Evolutionary conservation across 2,797 vertebrate genomes (phyloP).

Genomic region (Danionella dracula): DNA sequence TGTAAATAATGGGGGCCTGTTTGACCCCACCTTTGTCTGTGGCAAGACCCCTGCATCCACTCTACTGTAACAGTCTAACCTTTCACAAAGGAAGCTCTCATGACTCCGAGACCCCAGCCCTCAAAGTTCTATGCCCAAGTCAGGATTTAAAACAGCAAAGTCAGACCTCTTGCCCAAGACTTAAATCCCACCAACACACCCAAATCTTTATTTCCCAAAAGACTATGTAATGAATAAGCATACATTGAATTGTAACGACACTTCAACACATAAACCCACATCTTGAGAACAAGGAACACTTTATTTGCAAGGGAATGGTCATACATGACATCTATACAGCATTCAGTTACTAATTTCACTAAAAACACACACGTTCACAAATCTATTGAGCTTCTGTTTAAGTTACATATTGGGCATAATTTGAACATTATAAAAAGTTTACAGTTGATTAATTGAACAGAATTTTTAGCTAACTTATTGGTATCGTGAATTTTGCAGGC

Average conservation of each 20-base stretch:
- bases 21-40: conserved; percentile 68
- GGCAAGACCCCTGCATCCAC: conserved; percentile 66
- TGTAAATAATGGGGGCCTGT: conserved; percentile 80
- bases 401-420: no score
- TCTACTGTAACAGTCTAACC: conserved; percentile 73
- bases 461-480: no score
- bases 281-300: background rate
- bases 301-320: no score
- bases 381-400: no score
- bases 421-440: no score
- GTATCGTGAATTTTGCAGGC: no score
- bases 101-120: conserved; percentile 60
- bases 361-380: no score
- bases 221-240: background rate
- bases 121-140: conserved; percentile 52
- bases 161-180: conserved; percentile 51
- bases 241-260: background rate
- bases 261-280: background rate
- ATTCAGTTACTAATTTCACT: no score
- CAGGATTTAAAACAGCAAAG: conserved; percentile 61
- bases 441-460: no score
- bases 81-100: conserved; percentile 70
- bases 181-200: conserved; percentile 49
- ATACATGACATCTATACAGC: no score
- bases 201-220: background rate